Evolutionary conservation across 1,140 invertebrate species (phyloP), one percentile per base, ranked within the genome.

Genomic region (Heterodera schachtii): DNA sequence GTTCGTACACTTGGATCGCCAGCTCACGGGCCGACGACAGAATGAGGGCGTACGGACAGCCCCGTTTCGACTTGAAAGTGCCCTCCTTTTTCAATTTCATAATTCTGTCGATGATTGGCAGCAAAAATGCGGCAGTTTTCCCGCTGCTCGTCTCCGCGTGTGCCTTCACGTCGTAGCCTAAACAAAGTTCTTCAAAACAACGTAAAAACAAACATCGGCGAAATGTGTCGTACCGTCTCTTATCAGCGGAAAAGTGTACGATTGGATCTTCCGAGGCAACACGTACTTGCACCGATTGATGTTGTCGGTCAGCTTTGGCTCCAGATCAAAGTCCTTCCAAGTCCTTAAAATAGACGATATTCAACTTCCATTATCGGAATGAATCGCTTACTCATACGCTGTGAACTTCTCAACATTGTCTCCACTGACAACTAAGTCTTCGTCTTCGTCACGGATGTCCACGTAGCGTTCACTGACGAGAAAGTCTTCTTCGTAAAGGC

Each of bases 1-100:
- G 96, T 87, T 98, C 96, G 90, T 95, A 97, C 87, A 98, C 97
- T 89, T 98, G 97, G 6, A 95, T 95, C 73, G 96, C 96, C 85
- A 98, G 92, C 92, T 98, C 97, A 87, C 96, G 91, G 70, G 96
- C 98, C 8, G 97, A 97, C 47, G 96, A 95, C 89, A 98, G 94
- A 4, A 95, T 93, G 80, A 99, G 91, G 93, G 93, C 96, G 84
- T 97, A 90, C 1, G 97, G 97, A 91, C 93, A 97, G 90, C 97
- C 95, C 91, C 96, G 98, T 86, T 94, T 93, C 74, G 94, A 92
- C 31, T n/a, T 52, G 41, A 64, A 71, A 43, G 73, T 21, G 85
- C 91, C 92, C 13, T 77, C 69, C 64, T 80, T 69, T 90, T 95
- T 94, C 89, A 95, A 96, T 90, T 95, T 94, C 89, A 95, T 96